A percentile compares a stretch with the other conserved stretches of the same genome.
Evolutionary conservation across 2,113 vertebrate species (phyloP).

Genomic region (Tylochromis polylepis): DNA sequence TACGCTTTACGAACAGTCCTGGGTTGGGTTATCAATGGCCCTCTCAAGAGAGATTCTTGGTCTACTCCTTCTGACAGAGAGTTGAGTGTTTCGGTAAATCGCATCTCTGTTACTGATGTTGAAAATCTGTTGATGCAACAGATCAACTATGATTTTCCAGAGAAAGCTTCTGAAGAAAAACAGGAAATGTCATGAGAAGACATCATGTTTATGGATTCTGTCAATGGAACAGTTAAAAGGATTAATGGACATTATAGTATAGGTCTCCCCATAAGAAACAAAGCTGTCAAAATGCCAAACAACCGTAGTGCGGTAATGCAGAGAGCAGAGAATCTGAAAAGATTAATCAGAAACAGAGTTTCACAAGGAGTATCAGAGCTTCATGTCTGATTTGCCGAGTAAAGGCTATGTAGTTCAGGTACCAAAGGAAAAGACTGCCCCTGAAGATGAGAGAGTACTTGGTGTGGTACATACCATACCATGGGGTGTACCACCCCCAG

Average conservation of each 20-base stretch:
- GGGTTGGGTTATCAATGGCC: not conserved
- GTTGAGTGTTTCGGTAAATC: not conserved
- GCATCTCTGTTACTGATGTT: not conserved
- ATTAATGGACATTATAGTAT: not conserved
- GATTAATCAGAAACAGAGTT: not conserved
- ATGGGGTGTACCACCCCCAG: not conserved
- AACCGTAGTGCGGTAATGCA: not conserved
- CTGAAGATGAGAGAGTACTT: not conserved
- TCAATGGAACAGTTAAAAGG: not conserved
- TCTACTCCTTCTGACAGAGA: not conserved
- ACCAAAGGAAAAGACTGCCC: not conserved
- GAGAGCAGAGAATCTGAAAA: not conserved
- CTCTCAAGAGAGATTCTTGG: not conserved
- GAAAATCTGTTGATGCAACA: not conserved
- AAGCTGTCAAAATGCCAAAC: not conserved
- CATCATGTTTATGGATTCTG: not conserved
- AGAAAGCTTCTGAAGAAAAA: not conserved
- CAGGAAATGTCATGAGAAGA: not conserved
- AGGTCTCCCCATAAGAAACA: not conserved
- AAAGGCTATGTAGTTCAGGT: not conserved
- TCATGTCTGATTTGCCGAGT: not conserved
- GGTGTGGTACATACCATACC: not conserved
- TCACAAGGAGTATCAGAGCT: not conserved
- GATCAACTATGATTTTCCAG: not conserved
- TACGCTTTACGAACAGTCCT: accelerated